These are phyloP conservation scores for Heteromormyrus szaboi DNA, from an alignment of 2,797 vertebrate species.

Conservation along the genomic window DNA sequence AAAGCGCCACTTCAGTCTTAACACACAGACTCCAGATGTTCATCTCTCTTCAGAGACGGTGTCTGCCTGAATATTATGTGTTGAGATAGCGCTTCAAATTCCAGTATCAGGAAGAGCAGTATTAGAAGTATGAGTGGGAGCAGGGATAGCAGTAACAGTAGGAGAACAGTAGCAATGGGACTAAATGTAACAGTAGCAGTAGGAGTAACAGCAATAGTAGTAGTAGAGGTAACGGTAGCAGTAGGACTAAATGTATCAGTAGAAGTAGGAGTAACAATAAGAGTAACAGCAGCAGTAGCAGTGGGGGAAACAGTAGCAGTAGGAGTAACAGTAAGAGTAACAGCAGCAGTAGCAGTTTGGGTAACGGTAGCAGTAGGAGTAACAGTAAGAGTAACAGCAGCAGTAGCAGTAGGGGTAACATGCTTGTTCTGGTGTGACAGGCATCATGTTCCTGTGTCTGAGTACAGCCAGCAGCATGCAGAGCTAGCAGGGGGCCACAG, in stretches of 20 bases:
- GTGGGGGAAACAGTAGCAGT: not conserved
- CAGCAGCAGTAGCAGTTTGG: not conserved
- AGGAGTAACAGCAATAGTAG: not conserved
- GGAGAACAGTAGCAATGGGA: not conserved
- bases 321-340: not conserved
- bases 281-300: not conserved
- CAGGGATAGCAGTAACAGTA: not conserved
- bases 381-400: not conserved
- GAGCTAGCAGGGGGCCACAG: conserved; percentile 51
- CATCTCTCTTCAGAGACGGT: not conserved
- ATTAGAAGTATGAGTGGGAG: not conserved
- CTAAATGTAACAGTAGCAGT: not conserved
- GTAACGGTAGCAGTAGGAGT: not conserved
- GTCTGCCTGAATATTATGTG: not conserved
- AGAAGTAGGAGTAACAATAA: not conserved
- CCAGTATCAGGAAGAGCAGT: not conserved
- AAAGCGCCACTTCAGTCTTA: not conserved
- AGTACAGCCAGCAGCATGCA: not conserved
- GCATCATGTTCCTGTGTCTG: not conserved
- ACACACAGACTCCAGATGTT: not conserved
- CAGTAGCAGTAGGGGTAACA: not conserved
- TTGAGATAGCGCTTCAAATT: not conserved
- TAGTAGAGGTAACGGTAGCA: not conserved
- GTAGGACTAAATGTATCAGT: not conserved
- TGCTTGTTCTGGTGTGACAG: not conserved